These are phyloP conservation scores for Pogonomyrmex californicus DNA, from an alignment of 1,140 invertebrate species.

Conservation along the genomic window DNA sequence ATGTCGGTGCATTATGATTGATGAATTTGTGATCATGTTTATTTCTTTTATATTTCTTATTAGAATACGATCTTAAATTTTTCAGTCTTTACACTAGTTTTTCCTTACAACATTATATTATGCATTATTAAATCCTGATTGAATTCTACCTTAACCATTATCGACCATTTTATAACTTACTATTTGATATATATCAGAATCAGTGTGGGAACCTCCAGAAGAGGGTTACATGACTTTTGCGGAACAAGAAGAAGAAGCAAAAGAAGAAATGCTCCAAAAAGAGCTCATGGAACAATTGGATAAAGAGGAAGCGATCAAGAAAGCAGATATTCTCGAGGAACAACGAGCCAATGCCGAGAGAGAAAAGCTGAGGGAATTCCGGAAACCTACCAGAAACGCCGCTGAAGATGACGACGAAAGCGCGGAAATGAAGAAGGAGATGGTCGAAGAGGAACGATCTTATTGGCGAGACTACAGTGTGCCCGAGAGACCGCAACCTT, in stretches of 20 bases:
- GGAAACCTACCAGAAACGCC: constrained; percentile 81
- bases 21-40: neutral
- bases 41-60: neutral
- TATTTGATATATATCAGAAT: constrained; percentile 84
- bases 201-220: constrained; percentile 89
- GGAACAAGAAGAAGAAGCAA: constrained; percentile 88
- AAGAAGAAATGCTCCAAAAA: constrained; percentile 82
- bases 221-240: constrained; percentile 89
- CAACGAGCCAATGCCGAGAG: constrained; percentile 85
- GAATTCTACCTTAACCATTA: neutral
- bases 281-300: constrained; percentile 87
- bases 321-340: constrained; percentile 80
- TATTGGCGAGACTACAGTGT: constrained; percentile 86
- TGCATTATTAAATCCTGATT: neutral
- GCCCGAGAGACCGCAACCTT: constrained; percentile 87
- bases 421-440: constrained; percentile 74
- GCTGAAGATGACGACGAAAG: constrained; percentile 71
- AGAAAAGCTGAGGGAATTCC: constrained; percentile 84
- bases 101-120: neutral
- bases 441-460: constrained; percentile 82
- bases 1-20: neutral
- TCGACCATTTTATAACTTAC: neutral
- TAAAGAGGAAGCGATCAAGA: constrained; percentile 85
- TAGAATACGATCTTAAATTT: neutral
- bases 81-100: neutral